Evolutionary conservation across 92 coral and sea anemone species (phyloP), one percentile per base, ranked within the genome.

Genomic region (Epizoanthus stellaris): DNA sequence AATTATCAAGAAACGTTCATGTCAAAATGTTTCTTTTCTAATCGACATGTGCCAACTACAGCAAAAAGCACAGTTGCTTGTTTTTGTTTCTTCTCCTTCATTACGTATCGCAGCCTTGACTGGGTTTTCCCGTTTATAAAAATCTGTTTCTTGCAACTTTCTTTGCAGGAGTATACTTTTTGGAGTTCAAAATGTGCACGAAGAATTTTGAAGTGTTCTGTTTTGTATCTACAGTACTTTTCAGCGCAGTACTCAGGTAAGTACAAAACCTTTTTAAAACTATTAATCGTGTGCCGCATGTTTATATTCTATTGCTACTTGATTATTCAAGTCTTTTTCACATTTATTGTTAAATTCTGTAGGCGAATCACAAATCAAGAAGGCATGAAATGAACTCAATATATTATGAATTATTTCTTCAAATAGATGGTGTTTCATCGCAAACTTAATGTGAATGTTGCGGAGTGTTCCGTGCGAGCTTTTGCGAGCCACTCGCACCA

Each of bases 1-100:
- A 13, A 63, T 62, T 21, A 57, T 43, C 49, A 39, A 42, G 54
- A 79, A 79, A 63, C 8, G 23, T 63, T 79, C 47, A 58, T 79
- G 83, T 79, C 83, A 79, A 79, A 63, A 79, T 43, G 59, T 63
- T 63, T 79, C 72, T 61, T 42, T 79, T 77, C 60, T 20, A 63
- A 79, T 54, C 72, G 83, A 19, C 83, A 16, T 79, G 16, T 58
- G 45, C 38, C 65, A 13, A 17, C 38, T 19, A 43, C 12, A 21
- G 81, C 17, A 17, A 58, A 75, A 65, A 11, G 3, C 20, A 23
- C 56, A 49, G 9, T 49, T 8, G 56, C 2, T 49, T 49, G 15
- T 10, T 4, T 30, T 12, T 23, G 45, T 5, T 21, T 6, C 45
- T 36, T 54, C 65, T 21, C 45, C n/a, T 79, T 43, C 3, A 5